Conservation (phyloP, 2,888 invertebrate species). For the Orchestes rusci region DNA sequence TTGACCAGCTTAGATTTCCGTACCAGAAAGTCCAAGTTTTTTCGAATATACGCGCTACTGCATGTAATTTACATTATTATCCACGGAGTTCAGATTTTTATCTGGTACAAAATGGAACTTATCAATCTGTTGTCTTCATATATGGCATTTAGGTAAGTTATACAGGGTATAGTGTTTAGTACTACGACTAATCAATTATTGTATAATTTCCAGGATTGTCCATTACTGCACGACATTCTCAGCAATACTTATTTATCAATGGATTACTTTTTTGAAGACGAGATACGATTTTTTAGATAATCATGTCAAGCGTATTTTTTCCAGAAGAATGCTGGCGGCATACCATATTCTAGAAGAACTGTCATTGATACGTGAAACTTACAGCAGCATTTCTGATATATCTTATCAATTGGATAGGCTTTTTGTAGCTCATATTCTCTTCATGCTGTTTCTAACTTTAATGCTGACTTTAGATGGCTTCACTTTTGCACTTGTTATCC, state of each 20-base stretch:
- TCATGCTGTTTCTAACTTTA: constrained; percentile 13
- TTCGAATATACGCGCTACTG: no score
- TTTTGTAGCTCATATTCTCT: constrained; percentile 16
- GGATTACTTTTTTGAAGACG: constrained; percentile 13
- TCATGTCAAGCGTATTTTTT: constrained; percentile 7
- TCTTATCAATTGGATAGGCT: constrained; percentile 9
- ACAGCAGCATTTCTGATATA: constrained; percentile 10
- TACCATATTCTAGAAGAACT: constrained; percentile 7
- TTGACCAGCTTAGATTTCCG: no score
- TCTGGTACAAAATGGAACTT: no score
- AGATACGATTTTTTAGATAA: constrained; percentile 12
- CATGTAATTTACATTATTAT: no score
- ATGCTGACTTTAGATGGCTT: constrained; percentile 13
- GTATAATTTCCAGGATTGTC: constrained; percentile 13
- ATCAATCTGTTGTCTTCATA: no score
- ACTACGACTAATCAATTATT: no score
- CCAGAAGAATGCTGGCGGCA: constrained; percentile 6
- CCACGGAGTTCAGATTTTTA: no score
- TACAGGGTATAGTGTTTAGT: no score
- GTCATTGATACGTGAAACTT: constrained; percentile 9
- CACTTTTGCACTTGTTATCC: constrained; percentile 11
- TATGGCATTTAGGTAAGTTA: no score
- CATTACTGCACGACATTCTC: constrained; percentile 16
- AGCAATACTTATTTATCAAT: constrained; percentile 11
- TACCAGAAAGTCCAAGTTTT: no score